Conservation (phyloP, 2,113 vertebrate genomes). For the Perognathus longimembris region DNA sequence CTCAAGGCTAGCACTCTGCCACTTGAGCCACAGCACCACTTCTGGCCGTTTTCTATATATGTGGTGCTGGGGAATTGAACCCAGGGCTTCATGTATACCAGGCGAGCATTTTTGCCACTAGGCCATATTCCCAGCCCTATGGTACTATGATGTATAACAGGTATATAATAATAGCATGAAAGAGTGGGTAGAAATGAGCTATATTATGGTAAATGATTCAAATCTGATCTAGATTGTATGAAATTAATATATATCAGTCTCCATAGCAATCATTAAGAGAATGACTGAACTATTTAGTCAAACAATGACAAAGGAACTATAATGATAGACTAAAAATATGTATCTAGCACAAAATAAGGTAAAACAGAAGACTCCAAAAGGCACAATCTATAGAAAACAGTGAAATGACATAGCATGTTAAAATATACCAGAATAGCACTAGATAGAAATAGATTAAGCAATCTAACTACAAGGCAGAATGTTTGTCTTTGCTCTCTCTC, state of each 20-base stretch:
- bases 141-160: neutral
- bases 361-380: conserved; percentile 11
- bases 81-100: no score
- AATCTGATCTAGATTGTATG: conserved; percentile 13
- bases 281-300: neutral
- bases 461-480: neutral
- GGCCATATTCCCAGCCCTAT: no score
- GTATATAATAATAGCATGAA: conserved; percentile 13
- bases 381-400: neutral
- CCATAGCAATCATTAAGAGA: conserved; percentile 24
- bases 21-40: no score
- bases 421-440: conserved; percentile 17
- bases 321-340: neutral
- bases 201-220: neutral
- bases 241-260: neutral
- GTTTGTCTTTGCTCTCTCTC: neutral
- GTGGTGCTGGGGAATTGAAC: no score
- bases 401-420: neutral
- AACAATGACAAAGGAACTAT: neutral
- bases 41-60: no score
- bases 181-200: neutral
- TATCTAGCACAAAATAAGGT: conserved; percentile 11
- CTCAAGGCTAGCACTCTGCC: no score
- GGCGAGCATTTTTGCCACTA: no score
- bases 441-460: conserved; percentile 25